These are phyloP conservation scores for Cyanoderma ruficeps DNA, from an alignment of 2,113 vertebrate species.

Conservation along the genomic window DNA sequence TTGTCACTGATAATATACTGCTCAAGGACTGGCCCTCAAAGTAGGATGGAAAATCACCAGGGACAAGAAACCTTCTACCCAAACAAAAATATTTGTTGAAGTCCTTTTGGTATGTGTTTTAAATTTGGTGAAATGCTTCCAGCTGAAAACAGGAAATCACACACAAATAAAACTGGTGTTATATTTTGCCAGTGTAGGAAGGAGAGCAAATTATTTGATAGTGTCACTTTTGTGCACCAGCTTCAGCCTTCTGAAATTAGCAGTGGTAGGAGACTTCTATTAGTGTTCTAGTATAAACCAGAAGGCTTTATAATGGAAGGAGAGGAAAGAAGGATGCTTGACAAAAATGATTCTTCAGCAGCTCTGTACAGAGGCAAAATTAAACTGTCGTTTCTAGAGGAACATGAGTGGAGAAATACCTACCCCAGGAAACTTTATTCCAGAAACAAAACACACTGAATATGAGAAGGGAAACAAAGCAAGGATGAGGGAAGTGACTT, in stretches of 20 bases:
- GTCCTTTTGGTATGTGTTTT: not conserved
- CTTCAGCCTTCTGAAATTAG: not conserved
- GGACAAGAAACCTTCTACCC: not conserved
- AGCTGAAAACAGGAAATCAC: constrained; percentile 44
- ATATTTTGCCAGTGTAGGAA: not conserved
- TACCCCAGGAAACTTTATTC: not conserved
- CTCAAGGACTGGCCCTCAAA: not conserved
- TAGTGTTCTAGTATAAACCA: not conserved
- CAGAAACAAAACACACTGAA: not conserved
- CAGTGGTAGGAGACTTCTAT: not conserved
- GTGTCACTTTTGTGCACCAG: not conserved
- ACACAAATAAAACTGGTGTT: not conserved
- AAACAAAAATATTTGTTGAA: constrained; percentile 43
- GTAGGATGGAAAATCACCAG: constrained; percentile 55
- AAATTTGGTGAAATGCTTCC: constrained; percentile 20
- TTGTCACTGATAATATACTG: constrained; percentile 17
- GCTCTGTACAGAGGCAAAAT: not conserved
- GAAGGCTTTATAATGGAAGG: not conserved
- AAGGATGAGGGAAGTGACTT: not conserved
- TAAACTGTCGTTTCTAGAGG: not conserved
- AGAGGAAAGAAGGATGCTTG: not conserved
- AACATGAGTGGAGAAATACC: not conserved
- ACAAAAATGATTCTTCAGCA: not conserved
- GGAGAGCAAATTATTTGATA: not conserved
- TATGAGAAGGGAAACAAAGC: not conserved